Base-by-base conservation (phyloP, 2,797 vertebrate species). In the Adrianichthys oophorus region DNA sequence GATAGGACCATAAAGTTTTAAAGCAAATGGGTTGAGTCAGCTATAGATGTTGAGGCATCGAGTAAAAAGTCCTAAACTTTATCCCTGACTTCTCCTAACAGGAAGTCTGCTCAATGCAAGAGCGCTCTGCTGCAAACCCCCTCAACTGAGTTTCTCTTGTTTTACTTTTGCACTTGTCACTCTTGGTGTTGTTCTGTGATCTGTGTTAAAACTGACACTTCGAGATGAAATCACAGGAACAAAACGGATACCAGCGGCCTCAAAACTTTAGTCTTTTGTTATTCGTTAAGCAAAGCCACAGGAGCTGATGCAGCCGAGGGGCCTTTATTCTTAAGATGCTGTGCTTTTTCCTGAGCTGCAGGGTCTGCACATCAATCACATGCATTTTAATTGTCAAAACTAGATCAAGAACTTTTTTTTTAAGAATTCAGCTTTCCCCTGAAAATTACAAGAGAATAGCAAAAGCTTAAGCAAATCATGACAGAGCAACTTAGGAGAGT, bases 191-290 rank as follows among this genome's bases (percentile, higher is more conserved):
- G 41, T 46, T 42, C 49, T 15, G 19, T 13, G 40, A 60, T 44
- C 24, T 4, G 69, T 59, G 83, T 82, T 23, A 83, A 43, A 78
- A 69, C 2, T 56, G 29, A 82, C 80, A 82, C 81, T 65, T 65
- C 19, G 44, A 17, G 57, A 42, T 52, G 52, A 75, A 53, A 75
- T 82, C 70, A 72, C 67, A 82, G 71, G 72, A 61, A 73, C 73
- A 69, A 40, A 51, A 45, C 62, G 59, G 57, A 64, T 52, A 51
- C 46, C 26, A 56, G 46, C 1, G 41, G 41, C 44, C 29, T 48
- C 40, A 41, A 42, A 59, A 58, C n/a, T 17, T 48, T 24, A 26
- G 43, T 23, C 76, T 65, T 78, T 88, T 87, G 72, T 55, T 69
- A 83, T 86, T 82, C 70, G 72, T 80, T 19, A n/a, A 15, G 10